These are phyloP conservation scores for Meghimatium bilineatum DNA, from an alignment of 2,888 invertebrate genomes.

Conservation along the genomic window DNA sequence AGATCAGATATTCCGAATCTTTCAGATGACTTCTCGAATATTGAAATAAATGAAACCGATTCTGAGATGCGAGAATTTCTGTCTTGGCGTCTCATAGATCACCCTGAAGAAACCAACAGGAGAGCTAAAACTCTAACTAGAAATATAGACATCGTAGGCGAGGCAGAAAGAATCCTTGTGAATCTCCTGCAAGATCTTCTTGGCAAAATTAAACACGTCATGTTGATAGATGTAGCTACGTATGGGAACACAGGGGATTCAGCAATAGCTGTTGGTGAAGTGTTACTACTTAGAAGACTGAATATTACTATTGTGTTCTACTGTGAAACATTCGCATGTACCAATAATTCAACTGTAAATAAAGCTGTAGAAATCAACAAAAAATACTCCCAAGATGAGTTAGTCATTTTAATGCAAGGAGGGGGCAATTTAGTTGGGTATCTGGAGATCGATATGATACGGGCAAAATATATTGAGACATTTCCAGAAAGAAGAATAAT, in stretches of 20 bases:
- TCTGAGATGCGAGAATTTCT: constrained; percentile 14
- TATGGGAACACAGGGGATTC: constrained; percentile 56
- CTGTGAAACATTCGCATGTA: constrained; percentile 35
- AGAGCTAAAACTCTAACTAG: constrained; percentile 43
- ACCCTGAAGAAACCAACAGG: constrained; percentile 39
- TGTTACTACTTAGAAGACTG: constrained; percentile 47
- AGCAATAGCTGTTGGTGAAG: constrained; percentile 54
- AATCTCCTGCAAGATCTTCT: constrained; percentile 23
- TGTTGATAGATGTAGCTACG: constrained; percentile 53
- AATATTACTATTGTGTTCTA: constrained; percentile 48
- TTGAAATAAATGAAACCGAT: neutral
- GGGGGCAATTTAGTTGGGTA: constrained; percentile 56
- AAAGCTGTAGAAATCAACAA: constrained; percentile 27
- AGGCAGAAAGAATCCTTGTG: constrained; percentile 42
- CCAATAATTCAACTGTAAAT: neutral
- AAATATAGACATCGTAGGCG: constrained; percentile 37
- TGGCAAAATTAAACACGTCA: constrained; percentile 38
- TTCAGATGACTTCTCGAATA: neutral
- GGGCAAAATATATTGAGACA: constrained; percentile 20
- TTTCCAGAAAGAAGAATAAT: constrained; percentile 41
- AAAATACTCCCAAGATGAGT: constrained; percentile 21
- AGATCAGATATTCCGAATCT: too few relatives aligned
- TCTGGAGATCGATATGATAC: neutral
- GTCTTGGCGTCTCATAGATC: constrained; percentile 46
- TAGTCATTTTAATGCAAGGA: constrained; percentile 56